A percentile compares a stretch with the other conserved stretches of the same genome.
Evolutionary conservation across 92 coral and sea anemone genomes (phyloP).

Genomic region (Scolanthus callimorphus): DNA sequence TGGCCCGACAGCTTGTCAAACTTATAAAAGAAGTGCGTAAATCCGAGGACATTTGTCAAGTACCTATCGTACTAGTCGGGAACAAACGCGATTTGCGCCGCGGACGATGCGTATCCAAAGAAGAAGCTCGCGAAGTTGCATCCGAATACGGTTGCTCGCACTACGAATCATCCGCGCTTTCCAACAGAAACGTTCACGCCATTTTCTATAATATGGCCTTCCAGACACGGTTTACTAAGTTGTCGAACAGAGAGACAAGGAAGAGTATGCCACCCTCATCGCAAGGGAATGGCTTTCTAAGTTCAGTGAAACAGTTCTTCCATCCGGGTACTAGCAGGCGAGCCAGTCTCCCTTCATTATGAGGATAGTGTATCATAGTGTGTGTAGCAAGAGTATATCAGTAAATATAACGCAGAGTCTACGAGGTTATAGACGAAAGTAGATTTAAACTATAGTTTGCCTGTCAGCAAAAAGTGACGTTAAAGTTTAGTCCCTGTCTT

Average conservation of each 20-base stretch:
- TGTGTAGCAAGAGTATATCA: too few species aligned
- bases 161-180: slow-evolving; percentile 90
- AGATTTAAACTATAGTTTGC: too few species aligned
- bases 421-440: too few species aligned
- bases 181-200: slow-evolving; percentile 85
- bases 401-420: too few species aligned
- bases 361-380: too few species aligned
- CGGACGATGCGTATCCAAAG: slow-evolving; percentile 78
- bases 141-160: slow-evolving; percentile 80
- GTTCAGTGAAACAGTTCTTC: slow-evolving; percentile 76
- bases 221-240: slow-evolving; percentile 81
- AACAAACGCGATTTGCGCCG: slow-evolving; percentile 91
- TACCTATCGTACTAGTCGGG: slow-evolving; percentile 90
- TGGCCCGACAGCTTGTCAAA: slow-evolving; percentile 83
- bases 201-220: slow-evolving; percentile 85
- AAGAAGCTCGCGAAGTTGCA: slow-evolving; percentile 87
- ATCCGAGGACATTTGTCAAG: slow-evolving; percentile 71
- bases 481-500: too few species aligned
- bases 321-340: slow-evolving; percentile 43
- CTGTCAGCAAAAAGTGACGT: too few species aligned
- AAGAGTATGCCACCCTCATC: slow-evolving; percentile 32
- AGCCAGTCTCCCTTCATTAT: slow-evolving; percentile 60
- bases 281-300: slow-evolving; percentile 75
- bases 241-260: slow-evolving; percentile 50
- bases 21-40: slow-evolving; percentile 83